Evolutionary conservation across 2,888 invertebrate genomes (phyloP).

Genomic region (Julus scandinavius): DNA sequence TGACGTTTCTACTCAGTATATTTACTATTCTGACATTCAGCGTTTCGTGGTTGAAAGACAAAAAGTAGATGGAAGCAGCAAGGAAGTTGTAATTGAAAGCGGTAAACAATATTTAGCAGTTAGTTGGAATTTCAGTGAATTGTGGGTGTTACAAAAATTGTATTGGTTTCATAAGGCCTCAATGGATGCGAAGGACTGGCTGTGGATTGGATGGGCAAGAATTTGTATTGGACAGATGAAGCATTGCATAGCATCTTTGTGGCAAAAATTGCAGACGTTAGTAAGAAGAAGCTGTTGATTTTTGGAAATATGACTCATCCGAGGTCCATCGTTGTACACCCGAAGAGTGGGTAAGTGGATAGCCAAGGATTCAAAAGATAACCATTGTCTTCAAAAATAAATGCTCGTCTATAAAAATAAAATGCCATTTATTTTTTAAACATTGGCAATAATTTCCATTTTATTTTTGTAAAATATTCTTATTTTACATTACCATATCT

Average conservation of each 20-base stretch:
- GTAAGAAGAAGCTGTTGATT: constrained; percentile 71
- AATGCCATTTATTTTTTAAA: no score
- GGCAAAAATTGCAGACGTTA: constrained; percentile 73
- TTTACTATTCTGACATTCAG: constrained; percentile 75
- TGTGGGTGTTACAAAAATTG: neutral
- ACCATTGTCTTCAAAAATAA: neutral
- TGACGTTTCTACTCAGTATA: constrained; percentile 71
- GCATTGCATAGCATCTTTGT: constrained; percentile 77
- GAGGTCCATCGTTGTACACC: constrained; percentile 77
- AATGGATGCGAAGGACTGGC: constrained; percentile 80
- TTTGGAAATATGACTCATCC: constrained; percentile 72
- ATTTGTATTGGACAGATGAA: constrained; percentile 87
- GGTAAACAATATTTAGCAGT: constrained; percentile 62
- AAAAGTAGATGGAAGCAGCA: constrained; percentile 72
- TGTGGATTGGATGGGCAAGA: constrained; percentile 83
- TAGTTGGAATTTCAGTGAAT: neutral
- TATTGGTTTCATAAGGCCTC: constrained; percentile 63
- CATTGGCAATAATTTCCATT: neutral
- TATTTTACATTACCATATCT: no score
- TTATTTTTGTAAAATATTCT: neutral
- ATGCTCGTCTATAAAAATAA: no score
- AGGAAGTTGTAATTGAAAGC: constrained; percentile 72
- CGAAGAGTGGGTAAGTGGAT: constrained; percentile 71
- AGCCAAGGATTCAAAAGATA: neutral
- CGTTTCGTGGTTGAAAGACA: constrained; percentile 74